Conservation (phyloP, 2,888 invertebrate species). For the Nowickia ferox region DNA sequence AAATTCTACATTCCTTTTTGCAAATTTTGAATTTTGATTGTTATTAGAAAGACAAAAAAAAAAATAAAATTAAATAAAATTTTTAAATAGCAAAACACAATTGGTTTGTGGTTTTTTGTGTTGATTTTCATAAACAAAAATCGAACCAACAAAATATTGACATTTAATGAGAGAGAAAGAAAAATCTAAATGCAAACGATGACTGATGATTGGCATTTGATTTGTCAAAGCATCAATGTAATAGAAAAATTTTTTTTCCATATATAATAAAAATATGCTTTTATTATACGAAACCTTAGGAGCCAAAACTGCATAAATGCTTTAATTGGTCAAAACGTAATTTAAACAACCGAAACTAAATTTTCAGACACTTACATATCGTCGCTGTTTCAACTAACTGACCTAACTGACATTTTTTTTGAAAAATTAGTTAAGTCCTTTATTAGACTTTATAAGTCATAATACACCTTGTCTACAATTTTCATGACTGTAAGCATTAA, state of each 20-base stretch:
- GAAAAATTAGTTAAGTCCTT: no score
- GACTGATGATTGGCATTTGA: constrained; percentile 66
- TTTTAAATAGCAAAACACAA: constrained; percentile 1
- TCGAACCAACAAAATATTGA: constrained; percentile 50
- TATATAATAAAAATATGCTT: background rate
- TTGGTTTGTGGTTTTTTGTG: constrained; percentile 53
- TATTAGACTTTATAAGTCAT: no score
- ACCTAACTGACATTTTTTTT: no score
- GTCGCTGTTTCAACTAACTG: no score
- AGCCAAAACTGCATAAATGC: background rate
- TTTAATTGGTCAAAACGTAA: background rate
- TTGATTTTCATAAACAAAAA: constrained; percentile 52
- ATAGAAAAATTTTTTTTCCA: constrained; percentile 33
- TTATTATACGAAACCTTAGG: background rate
- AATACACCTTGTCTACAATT: no score
- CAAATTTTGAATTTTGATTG: constrained; percentile 22
- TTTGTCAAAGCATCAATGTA: constrained; percentile 60
- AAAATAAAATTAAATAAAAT: background rate
- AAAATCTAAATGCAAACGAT: constrained; percentile 28
- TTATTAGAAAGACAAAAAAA: constrained; percentile 3
- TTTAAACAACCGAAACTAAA: no score
- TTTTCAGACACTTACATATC: no score
- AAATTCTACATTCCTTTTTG: constrained; percentile 1
- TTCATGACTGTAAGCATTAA: no score
- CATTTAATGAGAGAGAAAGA: constrained; percentile 15